Evolutionary conservation across 2,113 vertebrate species (phyloP), one percentile per base, ranked within the genome.

Genomic region (Gnathonemus longibarbis): DNA sequence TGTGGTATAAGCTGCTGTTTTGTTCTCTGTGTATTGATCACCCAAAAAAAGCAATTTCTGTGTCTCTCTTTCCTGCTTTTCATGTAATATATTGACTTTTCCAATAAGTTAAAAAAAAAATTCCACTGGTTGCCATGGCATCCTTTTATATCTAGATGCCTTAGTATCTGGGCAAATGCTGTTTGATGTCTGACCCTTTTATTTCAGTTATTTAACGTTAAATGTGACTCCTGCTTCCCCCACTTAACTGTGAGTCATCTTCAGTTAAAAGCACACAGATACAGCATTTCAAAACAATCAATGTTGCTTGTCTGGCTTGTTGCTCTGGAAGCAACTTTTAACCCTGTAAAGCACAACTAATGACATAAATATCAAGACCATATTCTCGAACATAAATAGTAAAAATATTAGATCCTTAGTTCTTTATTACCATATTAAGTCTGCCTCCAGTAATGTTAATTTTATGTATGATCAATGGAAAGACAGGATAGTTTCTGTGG

Each of bases 171-270:
- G 24, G 17, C 50, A 87, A 53, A 39, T n/a, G 24, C 50, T 39
- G 31, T 87, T 87, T 87, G 85, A 87, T 87, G 85, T 87, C 42
- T 87, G 85, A 87, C 85, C 85, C 48, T 87, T 87, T 53, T 87
- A 87, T 87, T 27, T 52, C 24, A 49, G 84, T 19, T 87, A 87
- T 53, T 87, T 87, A 53, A 87, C 15, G 13, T 17, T 87, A 87
- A 39, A 52, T 35, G 50, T 56, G 50, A 21, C 50, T 35, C 39
- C n/a, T 56, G 15, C 24, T 56, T 39, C 83, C n/a, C 27, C n/a
- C 85, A 35, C 85, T 56, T 52, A 52, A 87, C n/a, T 35, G 85
- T 87, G 50, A 53, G 50, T 53, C 9, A 87, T n/a, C 85, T 87
- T 87, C n/a, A 87, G 48, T 48, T 53, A 56, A 87, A 56, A 87